A percentile compares a stretch with the other conserved stretches of the same genome.
phyloP scores from a whole-genome alignment of 2,888 invertebrate species.

The Parochlus steinenii region DNA sequence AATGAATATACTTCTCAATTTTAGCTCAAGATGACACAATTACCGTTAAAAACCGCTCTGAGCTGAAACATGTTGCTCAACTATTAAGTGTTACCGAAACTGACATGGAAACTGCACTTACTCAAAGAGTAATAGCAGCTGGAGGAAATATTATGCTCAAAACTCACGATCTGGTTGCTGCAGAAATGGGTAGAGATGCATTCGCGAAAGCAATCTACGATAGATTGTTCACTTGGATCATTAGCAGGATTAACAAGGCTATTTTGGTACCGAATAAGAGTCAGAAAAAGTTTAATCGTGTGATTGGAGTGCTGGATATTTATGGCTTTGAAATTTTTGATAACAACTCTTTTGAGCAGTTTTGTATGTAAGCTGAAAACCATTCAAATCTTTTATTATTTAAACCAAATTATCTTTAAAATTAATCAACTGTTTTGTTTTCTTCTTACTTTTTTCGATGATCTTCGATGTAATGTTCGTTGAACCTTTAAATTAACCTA shows the following conservation, averaged over 20 bases:
- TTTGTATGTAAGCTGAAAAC: slow-evolving; percentile 50
- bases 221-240: slow-evolving; percentile 86
- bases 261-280: slow-evolving; percentile 53
- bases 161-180: slow-evolving; percentile 69
- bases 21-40: slow-evolving; percentile 50
- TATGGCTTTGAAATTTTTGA: slow-evolving; percentile 99
- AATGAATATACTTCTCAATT: slow-evolving; percentile 16
- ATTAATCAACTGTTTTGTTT: too few species aligned
- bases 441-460: too few species aligned
- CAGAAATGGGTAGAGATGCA: slow-evolving; percentile 79
- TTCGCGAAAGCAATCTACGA: slow-evolving; percentile 93
- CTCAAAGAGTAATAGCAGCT: slow-evolving; percentile 80
- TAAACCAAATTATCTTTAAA: neutral
- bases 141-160: slow-evolving; percentile 86
- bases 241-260: slow-evolving; percentile 76
- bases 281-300: slow-evolving; percentile 25
- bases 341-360: slow-evolving; percentile 93
- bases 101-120: slow-evolving; percentile 58
- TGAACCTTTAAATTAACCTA: too few species aligned
- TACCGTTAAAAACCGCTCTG: slow-evolving; percentile 38
- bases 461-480: too few species aligned
- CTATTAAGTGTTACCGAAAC: slow-evolving; percentile 45
- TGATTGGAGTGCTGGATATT: slow-evolving; percentile 81
- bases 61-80: slow-evolving; percentile 43
- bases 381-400: slow-evolving; percentile 13